Evolutionary conservation across 2,888 invertebrate species (phyloP).

Genomic region (Eugnorisma glareosa): DNA sequence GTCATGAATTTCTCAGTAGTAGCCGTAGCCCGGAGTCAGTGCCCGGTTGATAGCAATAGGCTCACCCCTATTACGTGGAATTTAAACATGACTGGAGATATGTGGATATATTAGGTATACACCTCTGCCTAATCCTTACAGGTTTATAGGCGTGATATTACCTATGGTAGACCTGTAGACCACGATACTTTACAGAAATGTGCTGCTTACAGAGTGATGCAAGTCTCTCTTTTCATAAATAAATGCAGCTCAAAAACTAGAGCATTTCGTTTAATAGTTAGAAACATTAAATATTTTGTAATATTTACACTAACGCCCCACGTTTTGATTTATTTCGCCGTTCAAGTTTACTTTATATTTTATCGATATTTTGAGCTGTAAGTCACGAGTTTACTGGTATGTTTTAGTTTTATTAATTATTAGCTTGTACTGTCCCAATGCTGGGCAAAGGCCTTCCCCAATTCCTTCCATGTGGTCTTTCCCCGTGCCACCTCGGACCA

Average conservation of each 20-base stretch:
- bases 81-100: too few species aligned
- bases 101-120: too few species aligned
- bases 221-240: neutral
- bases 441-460: too few species aligned
- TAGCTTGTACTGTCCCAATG: too few species aligned
- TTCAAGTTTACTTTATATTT: conserved; percentile 39
- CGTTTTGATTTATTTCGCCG: conserved; percentile 42
- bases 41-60: too few species aligned
- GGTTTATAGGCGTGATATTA: neutral
- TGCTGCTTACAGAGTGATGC: neutral
- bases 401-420: neutral
- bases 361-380: conserved; percentile 31
- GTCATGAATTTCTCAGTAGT: neutral
- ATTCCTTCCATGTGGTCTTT: too few species aligned
- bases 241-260: neutral
- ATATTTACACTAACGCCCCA: conserved; percentile 32
- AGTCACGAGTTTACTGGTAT: conserved; percentile 1
- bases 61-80: too few species aligned
- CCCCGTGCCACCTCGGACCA: too few species aligned
- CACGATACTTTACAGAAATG: neutral
- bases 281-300: conserved; percentile 25
- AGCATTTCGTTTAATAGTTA: neutral
- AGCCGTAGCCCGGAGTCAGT: too few species aligned
- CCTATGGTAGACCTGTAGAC: neutral
- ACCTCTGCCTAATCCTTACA: neutral